Evolutionary conservation across 2,113 vertebrate species (phyloP), one percentile per base, ranked within the genome.

Genomic region (Paradoxurus hermaphroditus): DNA sequence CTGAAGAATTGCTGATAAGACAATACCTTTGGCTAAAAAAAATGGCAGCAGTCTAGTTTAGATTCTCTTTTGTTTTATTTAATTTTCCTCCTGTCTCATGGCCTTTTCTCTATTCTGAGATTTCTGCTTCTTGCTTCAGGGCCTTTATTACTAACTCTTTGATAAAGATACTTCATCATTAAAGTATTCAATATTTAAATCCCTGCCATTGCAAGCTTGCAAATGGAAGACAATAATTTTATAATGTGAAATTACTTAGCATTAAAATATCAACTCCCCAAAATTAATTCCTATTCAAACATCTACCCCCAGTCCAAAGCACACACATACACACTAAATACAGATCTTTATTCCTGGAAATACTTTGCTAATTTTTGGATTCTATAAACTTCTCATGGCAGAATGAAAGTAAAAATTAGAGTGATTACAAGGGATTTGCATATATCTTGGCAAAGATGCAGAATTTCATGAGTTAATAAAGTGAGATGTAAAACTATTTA

Each of bases 401-500:
- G 84, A 90, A 86, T 83, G 31, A 36, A 70, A 89, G 89, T 78
- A 13, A 27, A 81, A 77, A 81, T 3, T 27, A 82, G 34, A 34
- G 51, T 78, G 15, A 85, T 95, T 86, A 79, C 10, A 84, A 79
- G 21, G 10, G 41, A 79, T 31, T 68, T 77, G 10, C 25, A 41
- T 65, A 36, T 51, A 88, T 49, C 19, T 86, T 62, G 46, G 16
- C 16, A 91, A 93, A 75, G 23, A 44, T 85, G 19, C 7, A 78
- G 67, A 91, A 36, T 91, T 94, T 82, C 77, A 79, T 51, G 16
- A 13, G 16, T 87, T 63, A 44, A 19, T 73, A 90, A 67, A 90
- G 51, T 92, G 34, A 93, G 27, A 79, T 59, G 29, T 53, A 86
- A 82, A 87, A 49, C 19, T 62, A 56, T 79, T 86, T 81, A 67